Conservation (phyloP, 2,888 invertebrate species). For the Neelides folsomi region DNA sequence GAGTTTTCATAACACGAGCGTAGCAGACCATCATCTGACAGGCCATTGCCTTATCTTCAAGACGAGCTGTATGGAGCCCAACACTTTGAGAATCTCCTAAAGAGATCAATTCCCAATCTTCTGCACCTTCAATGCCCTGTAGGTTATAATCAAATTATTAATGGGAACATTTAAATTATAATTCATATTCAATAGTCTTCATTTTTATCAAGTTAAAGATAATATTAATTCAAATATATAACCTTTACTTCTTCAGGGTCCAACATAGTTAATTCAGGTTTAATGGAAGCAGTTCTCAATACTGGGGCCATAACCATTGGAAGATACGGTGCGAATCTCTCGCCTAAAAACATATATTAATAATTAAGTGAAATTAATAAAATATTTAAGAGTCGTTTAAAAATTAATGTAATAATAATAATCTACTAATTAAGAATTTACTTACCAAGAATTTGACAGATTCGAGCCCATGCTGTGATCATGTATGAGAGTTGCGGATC, state of each 20-base stretch:
- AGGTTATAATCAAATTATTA: too few species aligned
- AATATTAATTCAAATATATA: constrained; percentile 3
- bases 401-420: not conserved
- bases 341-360: constrained; percentile 41
- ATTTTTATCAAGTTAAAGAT: constrained; percentile 1
- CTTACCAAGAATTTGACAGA: constrained; percentile 79
- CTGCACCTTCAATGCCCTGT: constrained; percentile 69
- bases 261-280: constrained; percentile 79
- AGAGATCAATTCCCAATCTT: constrained; percentile 88
- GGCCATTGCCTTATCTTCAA: constrained; percentile 92
- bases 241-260: constrained; percentile 62
- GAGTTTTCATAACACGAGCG: constrained; percentile 81
- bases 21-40: constrained; percentile 95
- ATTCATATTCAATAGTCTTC: too few species aligned
- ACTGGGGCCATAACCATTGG: constrained; percentile 93
- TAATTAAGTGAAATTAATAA: not conserved
- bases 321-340: constrained; percentile 76
- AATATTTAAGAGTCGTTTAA: not conserved
- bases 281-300: constrained; percentile 77
- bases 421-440: too few species aligned
- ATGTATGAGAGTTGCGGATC: constrained; percentile 95
- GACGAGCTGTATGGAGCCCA: constrained; percentile 78
- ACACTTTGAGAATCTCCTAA: constrained; percentile 90
- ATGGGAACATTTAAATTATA: too few species aligned
- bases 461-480: constrained; percentile 97